A percentile compares a stretch with the other conserved stretches of the same genome.
Conservation (phyloP, 2,113 vertebrate genomes). For the Ceyx cyanopectus region DNA sequence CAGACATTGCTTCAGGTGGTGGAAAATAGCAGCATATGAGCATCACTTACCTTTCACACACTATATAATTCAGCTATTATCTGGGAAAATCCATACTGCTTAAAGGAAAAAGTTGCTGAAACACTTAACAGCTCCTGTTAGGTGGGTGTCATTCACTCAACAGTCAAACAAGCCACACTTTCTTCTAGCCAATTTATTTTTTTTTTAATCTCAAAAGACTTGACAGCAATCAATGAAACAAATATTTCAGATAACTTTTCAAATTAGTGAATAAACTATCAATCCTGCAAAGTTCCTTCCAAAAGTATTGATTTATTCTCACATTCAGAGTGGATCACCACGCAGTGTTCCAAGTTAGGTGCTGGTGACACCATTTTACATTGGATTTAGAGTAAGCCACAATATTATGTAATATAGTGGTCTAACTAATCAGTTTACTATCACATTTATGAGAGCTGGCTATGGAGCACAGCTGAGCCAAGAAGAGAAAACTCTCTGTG, state of each 20-base stretch:
- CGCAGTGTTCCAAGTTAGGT: not conserved
- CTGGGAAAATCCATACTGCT: not conserved
- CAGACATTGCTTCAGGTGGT: not conserved
- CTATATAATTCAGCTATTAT: not conserved
- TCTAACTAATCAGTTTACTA: not conserved
- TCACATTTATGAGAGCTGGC: not conserved
- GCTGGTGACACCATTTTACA: not conserved
- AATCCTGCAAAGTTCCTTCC: not conserved
- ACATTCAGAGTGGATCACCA: not conserved
- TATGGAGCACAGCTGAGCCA: not conserved
- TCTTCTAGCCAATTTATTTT: not conserved
- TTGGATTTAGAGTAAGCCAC: not conserved
- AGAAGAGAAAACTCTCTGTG: not conserved
- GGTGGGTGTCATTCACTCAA: not conserved
- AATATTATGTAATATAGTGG: too few species aligned
- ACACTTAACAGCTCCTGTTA: not conserved
- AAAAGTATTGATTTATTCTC: not conserved
- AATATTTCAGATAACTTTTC: not conserved
- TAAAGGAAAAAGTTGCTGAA: not conserved
- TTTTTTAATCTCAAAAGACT: not conserved
- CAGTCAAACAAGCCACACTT: not conserved
- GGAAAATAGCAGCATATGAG: not conserved
- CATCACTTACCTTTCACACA: not conserved
- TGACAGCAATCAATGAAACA: not conserved
- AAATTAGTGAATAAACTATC: not conserved